Conservation (phyloP, 1,140 invertebrate genomes). For the Hylaeus anthracinus region DNA sequence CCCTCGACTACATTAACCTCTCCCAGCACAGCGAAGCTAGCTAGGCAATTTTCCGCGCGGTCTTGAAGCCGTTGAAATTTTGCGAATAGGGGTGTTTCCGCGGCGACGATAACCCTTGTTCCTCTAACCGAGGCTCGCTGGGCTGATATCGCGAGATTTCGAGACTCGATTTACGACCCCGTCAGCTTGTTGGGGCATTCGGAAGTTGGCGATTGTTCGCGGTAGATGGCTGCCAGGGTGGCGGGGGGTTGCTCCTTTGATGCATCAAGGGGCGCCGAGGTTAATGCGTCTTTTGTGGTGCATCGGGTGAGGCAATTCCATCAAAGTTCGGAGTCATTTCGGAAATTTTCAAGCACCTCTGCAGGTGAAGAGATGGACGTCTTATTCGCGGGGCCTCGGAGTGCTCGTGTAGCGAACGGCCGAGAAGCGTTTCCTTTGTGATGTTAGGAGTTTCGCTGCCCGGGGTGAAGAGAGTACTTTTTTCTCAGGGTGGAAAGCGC, state of each 20-base stretch:
- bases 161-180: conserved; percentile 7
- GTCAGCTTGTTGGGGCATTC: neutral
- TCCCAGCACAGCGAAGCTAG: no score
- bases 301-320: neutral
- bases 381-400: neutral
- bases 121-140: neutral
- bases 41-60: conserved; percentile 5
- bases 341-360: neutral
- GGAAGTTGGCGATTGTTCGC: conserved; percentile 8
- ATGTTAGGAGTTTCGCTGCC: no score
- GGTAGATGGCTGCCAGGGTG: neutral
- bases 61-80: neutral
- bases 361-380: neutral
- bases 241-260: neutral
- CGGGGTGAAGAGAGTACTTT: no score
- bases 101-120: neutral
- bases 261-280: neutral
- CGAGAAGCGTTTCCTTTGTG: no score
- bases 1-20: conserved; percentile 6
- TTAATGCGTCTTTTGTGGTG: conserved; percentile 12
- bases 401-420: no score
- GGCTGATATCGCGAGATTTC: neutral
- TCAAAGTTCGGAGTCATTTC: conserved; percentile 4
- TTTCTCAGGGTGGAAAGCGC: no score
- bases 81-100: neutral